phyloP scores from a whole-genome alignment of 92 coral and sea anemone species.

The Montipora capitata region DNA sequence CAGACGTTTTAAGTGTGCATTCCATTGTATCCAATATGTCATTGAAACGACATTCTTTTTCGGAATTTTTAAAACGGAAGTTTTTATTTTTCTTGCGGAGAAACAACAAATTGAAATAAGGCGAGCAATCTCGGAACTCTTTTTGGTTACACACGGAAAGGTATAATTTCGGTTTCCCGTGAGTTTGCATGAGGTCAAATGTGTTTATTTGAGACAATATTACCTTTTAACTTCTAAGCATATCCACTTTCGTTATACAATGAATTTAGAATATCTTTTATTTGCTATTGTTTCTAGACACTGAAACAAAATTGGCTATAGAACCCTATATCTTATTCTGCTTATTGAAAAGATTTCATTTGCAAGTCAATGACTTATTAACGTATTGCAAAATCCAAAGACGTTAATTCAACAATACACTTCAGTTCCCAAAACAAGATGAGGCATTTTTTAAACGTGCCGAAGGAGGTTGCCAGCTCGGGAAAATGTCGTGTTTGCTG shows the following conservation, averaged over 20 bases:
- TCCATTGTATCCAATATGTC: conserved; percentile 26
- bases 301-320: too few species aligned
- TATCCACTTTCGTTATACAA: conserved; percentile 15
- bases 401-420: neutral
- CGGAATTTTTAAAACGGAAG: neutral
- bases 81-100: conserved; percentile 10
- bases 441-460: neutral
- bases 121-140: conserved; percentile 21
- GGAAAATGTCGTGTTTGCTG: neutral
- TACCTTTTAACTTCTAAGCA: neutral
- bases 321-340: too few species aligned
- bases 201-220: conserved; percentile 2
- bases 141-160: neutral
- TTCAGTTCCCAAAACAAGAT: conserved; percentile 1
- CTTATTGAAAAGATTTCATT: neutral
- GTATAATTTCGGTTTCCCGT: too few species aligned
- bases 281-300: conserved; percentile 8
- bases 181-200: conserved; percentile 11
- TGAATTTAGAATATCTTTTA: conserved; percentile 28
- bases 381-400: neutral
- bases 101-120: neutral
- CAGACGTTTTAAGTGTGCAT: neutral
- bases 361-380: neutral
- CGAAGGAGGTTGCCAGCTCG: neutral
- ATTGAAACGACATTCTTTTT: neutral